phyloP scores from a whole-genome alignment of 1,140 invertebrate genomes.

The Drosophila triauraria region DNA sequence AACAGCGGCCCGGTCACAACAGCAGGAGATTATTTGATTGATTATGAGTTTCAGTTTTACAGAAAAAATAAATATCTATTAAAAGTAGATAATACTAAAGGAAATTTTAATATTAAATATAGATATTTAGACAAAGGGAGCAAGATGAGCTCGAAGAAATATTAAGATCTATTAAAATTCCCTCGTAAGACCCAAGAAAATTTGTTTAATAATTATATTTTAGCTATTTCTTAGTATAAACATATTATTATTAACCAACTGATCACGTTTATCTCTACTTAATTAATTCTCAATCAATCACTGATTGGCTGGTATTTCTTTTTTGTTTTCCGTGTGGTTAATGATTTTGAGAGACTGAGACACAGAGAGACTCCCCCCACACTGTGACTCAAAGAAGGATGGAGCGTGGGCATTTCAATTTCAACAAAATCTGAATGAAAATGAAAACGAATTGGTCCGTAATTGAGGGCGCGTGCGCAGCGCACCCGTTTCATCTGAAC shows the following conservation, averaged over 20 bases:
- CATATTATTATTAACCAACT: too few species aligned
- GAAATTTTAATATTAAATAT: background rate
- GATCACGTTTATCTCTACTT: background rate
- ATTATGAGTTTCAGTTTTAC: constrained; percentile 40
- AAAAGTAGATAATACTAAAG: too few species aligned
- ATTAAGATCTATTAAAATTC: background rate
- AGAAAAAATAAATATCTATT: background rate
- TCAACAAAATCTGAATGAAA: constrained; percentile 23
- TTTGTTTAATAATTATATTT: too few species aligned
- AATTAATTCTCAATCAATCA: constrained; percentile 1
- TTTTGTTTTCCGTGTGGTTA: constrained; percentile 50
- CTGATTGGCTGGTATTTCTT: background rate
- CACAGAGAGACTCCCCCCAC: constrained; percentile 16
- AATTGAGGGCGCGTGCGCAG: constrained; percentile 79
- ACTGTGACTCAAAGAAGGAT: constrained; percentile 29
- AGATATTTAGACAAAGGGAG: too few species aligned
- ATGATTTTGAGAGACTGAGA: constrained; percentile 32
- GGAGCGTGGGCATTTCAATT: constrained; percentile 66
- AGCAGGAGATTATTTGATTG: constrained; percentile 64
- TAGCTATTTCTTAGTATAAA: too few species aligned
- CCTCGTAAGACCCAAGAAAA: too few species aligned
- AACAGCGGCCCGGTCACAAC: constrained; percentile 62
- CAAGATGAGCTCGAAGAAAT: background rate
- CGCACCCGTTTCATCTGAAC: constrained; percentile 62
- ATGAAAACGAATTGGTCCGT: constrained; percentile 65